phyloP scores from a whole-genome alignment of 2,113 vertebrate species.

The Fukomys damarensis region DNA sequence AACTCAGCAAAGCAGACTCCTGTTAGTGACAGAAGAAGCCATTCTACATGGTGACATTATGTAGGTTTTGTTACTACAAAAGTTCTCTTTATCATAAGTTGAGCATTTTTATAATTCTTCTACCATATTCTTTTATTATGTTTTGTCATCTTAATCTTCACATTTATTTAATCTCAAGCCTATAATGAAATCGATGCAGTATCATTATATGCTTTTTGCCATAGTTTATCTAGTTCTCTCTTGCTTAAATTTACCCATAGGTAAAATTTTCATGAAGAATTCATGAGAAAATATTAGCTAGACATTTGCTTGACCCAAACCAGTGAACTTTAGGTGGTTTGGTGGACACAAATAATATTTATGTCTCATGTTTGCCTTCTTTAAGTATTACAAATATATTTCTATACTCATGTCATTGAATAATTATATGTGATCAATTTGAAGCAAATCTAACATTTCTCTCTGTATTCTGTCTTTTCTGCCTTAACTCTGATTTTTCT shows the following conservation, averaged over 20 bases:
- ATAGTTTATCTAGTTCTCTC: background rate
- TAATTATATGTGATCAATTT: background rate
- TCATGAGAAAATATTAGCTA: background rate
- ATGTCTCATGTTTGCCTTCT: background rate
- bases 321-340: background rate
- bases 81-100: no score
- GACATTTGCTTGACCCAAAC: background rate
- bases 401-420: background rate
- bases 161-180: background rate
- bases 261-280: background rate
- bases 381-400: background rate
- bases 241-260: background rate
- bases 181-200: background rate
- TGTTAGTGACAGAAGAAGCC: no score
- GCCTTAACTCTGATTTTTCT: background rate
- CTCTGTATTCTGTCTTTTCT: background rate
- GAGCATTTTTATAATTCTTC: background rate
- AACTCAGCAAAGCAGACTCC: no score
- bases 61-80: no score
- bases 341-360: background rate
- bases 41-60: no score
- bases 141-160: background rate
- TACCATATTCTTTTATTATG: background rate
- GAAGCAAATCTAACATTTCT: background rate
- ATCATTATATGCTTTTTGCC: background rate